Base-by-base conservation (phyloP, 2,888 invertebrate genomes). In the Yponomeuta evonymella region DNA sequence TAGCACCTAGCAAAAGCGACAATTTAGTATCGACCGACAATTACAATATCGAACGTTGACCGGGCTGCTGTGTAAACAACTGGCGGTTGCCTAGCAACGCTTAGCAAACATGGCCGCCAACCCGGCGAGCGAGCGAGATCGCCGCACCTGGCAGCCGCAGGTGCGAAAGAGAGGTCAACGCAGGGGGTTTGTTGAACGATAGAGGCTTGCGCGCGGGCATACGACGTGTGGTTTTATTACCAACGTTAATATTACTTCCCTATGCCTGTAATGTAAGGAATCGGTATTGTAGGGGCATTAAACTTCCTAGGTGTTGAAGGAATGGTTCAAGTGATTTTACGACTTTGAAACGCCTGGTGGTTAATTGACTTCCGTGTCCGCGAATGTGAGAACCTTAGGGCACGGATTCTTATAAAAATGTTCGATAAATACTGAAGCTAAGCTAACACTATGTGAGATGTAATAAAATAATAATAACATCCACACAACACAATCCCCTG, bases 241-340 rank as follows among this genome's bases (percentile, higher is more conserved):
- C 83, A 79, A 79, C 76, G 80, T 80, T 82, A 80, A 86, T 84
- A 86, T 86, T 82, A 80, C 85, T 87, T 83, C 83, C 81, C 80
- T 79, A 78, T 76, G 77, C 73, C 74, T 76, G 73, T 79, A 75
- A 74, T 75, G 75, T 76, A 74, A 74, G 73, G 70, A 69, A 63
- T 63, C 63, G n/a, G 63, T 9, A 29, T 63, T 63, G n/a, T 23
- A 63, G 29, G 29, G 29, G 4, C 10, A 63, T n/a, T 43, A 43
- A 43, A 43, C 8, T 43, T 43, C 43, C 43, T 43, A 43, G 5
- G 43, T 43, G 43, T 43, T 8, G 43, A 5, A 43, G 43, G 43
- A 43, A 8, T 43, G 43, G 6, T 43, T 43, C 43, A 43, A 43
- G 43, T 43, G 8, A 1, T 43, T 43, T 43, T 43, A 43, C 43